Evolutionary conservation across 2,797 vertebrate genomes (phyloP).

Genomic region (Paedocypris micromegethes): DNA sequence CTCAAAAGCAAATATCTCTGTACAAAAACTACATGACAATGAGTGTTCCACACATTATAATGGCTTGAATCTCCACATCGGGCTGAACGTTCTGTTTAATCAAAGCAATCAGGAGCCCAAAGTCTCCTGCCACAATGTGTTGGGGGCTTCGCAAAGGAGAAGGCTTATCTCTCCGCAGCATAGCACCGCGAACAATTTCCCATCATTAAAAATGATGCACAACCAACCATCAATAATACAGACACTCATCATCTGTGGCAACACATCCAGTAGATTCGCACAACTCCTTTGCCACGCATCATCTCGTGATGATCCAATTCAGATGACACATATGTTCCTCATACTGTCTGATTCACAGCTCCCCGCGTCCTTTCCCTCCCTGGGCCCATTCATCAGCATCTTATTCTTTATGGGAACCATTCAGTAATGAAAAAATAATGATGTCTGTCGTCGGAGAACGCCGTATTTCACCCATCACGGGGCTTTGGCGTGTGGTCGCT

Average conservation of each 20-base stretch:
- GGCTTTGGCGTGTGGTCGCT: conserved; percentile 12
- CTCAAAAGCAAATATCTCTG: conserved; percentile 9
- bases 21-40: not conserved
- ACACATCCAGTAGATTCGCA: conserved; percentile 1
- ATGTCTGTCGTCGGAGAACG: conserved; percentile 15
- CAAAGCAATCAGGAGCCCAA: conserved; percentile 18
- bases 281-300: not conserved
- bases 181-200: not conserved
- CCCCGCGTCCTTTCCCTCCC: conserved; percentile 3
- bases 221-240: conserved; percentile 10
- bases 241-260: conserved; percentile 17
- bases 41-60: conserved; percentile 6
- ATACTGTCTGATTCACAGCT: conserved; percentile 24
- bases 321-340: conserved; percentile 14
- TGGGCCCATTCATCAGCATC: conserved; percentile 17
- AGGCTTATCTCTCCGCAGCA: not conserved
- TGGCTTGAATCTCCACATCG: not conserved
- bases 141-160: conserved; percentile 1
- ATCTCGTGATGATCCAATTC: conserved; percentile 4
- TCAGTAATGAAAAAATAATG: conserved; percentile 35
- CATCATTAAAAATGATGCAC: not conserved
- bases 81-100: conserved; percentile 8
- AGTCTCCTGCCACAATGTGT: not conserved
- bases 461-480: conserved; percentile 27
- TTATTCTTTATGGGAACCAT: conserved; percentile 12